These are phyloP conservation scores for Hyla sarda DNA, from an alignment of 2,113 vertebrate genomes.

Conservation along the genomic window DNA sequence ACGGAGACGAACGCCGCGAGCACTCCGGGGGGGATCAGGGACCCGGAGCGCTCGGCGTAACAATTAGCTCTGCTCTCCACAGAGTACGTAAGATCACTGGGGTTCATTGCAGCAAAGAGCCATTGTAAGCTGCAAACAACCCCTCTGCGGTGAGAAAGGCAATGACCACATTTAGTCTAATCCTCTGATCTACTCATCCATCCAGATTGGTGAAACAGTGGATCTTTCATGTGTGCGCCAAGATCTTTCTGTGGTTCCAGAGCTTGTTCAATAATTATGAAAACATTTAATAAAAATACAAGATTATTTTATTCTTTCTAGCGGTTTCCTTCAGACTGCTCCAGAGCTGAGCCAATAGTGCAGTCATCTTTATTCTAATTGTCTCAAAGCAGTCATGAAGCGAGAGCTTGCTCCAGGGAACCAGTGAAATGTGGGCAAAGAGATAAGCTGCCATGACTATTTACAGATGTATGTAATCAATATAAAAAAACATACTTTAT, in stretches of 20 bases:
- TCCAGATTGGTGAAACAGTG: not conserved
- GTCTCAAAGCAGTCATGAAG: not conserved
- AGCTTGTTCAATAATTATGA: not conserved
- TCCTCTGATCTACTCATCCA: not conserved
- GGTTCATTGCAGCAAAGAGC: not conserved
- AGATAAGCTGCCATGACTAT: conserved; percentile 25
- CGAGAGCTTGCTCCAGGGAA: conserved; percentile 10
- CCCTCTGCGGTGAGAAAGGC: not conserved
- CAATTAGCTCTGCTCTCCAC: too few relatives aligned
- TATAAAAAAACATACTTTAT: not conserved
- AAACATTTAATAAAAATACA: not conserved
- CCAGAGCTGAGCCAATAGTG: not conserved
- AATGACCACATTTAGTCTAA: not conserved
- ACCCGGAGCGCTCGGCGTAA: too few relatives aligned
- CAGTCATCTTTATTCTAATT: not conserved
- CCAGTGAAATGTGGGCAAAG: conserved; percentile 19
- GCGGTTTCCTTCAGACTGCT: not conserved
- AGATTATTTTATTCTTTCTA: not conserved
- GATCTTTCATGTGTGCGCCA: not conserved
- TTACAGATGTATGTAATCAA: conserved; percentile 10
- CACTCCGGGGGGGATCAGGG: too few relatives aligned
- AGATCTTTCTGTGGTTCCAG: not conserved
- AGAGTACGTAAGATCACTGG: too few relatives aligned
- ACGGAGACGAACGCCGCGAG: too few relatives aligned
- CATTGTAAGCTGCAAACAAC: not conserved